phyloP scores from a whole-genome alignment of 2,113 vertebrate species.

The Myotis brandtii region DNA sequence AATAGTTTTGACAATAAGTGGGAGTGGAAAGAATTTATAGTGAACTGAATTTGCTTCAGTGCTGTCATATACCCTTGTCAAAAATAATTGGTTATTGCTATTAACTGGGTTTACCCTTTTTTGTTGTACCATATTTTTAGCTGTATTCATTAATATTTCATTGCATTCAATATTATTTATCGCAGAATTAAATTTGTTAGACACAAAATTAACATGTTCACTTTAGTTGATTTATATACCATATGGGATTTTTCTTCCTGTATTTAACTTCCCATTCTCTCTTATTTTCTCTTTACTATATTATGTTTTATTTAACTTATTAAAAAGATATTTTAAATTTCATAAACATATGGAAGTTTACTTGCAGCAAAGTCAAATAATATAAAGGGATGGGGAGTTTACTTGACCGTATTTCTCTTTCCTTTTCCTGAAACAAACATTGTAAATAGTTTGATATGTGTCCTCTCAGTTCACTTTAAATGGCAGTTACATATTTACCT shows the following conservation, averaged over 20 bases:
- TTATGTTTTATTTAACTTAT: neutral
- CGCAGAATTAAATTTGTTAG: neutral
- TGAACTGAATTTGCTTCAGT: neutral
- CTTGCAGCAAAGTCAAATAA: neutral
- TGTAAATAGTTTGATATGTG: neutral
- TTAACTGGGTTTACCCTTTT: neutral
- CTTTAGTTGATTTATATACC: neutral
- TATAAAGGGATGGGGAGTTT: neutral
- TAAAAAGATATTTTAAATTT: conserved; percentile 3
- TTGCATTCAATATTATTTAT: neutral
- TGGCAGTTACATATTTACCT: neutral
- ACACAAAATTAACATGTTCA: neutral
- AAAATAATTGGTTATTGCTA: neutral
- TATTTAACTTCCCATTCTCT: neutral
- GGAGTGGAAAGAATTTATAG: neutral
- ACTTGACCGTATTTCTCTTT: neutral
- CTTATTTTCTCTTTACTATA: neutral
- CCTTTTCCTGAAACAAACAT: neutral
- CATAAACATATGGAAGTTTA: neutral
- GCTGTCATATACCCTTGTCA: neutral
- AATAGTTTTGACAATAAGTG: neutral
- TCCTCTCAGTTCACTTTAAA: neutral
- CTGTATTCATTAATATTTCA: neutral
- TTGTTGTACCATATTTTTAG: neutral
- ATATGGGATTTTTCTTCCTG: neutral